Conservation (phyloP, 1,140 invertebrate species). For the Drosophila rufa region DNA sequence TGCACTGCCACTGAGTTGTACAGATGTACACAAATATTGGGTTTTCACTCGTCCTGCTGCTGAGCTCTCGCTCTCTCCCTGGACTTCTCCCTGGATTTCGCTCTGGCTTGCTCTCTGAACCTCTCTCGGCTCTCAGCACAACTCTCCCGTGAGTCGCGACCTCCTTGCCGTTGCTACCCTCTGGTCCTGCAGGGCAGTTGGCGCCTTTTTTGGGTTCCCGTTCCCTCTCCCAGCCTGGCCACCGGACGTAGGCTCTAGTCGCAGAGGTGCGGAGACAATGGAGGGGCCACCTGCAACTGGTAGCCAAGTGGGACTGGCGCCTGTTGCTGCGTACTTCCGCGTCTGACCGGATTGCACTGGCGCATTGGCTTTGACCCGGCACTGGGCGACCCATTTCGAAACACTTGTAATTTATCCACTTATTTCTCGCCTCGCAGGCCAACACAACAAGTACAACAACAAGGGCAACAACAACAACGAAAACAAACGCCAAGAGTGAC, state of each 20-base stretch:
- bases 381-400: constrained; percentile 23
- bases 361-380: constrained; percentile 52
- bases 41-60: constrained; percentile 4
- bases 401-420: constrained; percentile 8
- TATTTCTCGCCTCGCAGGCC: constrained; percentile 19
- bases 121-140: background rate
- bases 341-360: constrained; percentile 32
- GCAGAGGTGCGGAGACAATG: constrained; percentile 25
- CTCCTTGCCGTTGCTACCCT: constrained; percentile 15
- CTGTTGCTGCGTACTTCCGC: constrained; percentile 35
- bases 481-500: constrained; percentile 8
- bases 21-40: constrained; percentile 26
- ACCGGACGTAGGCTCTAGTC: background rate
- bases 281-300: constrained; percentile 22
- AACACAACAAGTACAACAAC: constrained; percentile 17
- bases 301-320: background rate
- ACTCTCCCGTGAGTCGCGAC: constrained; percentile 1
- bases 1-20: constrained; percentile 9
- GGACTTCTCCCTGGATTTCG: constrained; percentile 7
- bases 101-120: constrained; percentile 8
- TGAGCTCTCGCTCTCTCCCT: background rate
- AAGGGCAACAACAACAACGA: background rate
- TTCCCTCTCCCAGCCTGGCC: background rate
- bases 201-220: constrained; percentile 57
- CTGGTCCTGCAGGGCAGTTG: constrained; percentile 25